Evolutionary conservation across 2,113 vertebrate species (phyloP).

Genomic region (Podarcis cretensis): DNA sequence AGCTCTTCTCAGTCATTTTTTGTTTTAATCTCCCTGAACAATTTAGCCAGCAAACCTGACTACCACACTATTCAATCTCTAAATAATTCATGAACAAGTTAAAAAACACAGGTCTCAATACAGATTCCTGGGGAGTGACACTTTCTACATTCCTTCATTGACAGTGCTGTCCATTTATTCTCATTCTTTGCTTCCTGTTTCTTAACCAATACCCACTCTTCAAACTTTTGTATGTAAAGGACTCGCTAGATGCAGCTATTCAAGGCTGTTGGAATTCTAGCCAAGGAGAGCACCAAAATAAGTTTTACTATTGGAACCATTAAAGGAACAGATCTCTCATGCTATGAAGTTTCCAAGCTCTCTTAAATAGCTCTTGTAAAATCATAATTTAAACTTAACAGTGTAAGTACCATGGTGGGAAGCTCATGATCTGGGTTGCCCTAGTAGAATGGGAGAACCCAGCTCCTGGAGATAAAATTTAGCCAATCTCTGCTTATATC

Average conservation of each 20-base stretch:
- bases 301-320: not conserved
- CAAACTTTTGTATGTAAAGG: not conserved
- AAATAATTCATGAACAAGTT: no score
- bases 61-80: no score
- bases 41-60: no score
- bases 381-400: not conserved
- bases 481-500: not conserved
- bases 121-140: no score
- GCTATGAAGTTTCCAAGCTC: not conserved
- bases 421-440: not conserved
- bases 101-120: no score
- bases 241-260: not conserved
- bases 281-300: not conserved
- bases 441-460: not conserved
- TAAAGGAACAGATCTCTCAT: not conserved
- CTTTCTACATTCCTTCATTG: no score
- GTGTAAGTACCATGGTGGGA: not conserved
- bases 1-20: no score
- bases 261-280: not conserved
- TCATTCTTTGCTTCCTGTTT: no score
- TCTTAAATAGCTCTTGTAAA: not conserved
- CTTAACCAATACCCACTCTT: not conserved
- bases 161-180: no score
- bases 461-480: not conserved
- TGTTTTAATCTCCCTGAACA: no score